Percentiles rank a stretch among this genome's conserved stretches.
phyloP scores from a whole-genome alignment of 1,140 invertebrate species.

The Laupala kohalensis region DNA sequence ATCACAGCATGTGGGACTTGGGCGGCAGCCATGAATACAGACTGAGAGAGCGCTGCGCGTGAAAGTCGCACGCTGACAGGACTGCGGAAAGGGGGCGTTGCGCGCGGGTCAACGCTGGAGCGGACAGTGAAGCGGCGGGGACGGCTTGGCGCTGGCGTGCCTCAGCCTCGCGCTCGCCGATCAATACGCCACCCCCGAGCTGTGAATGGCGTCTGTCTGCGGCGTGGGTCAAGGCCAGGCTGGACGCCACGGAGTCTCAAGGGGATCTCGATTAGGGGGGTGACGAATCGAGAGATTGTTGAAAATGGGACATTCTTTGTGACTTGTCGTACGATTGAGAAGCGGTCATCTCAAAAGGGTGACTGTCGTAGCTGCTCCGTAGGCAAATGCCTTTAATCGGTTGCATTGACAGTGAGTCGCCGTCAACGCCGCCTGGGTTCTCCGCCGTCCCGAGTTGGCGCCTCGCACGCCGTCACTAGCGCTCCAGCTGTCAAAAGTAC shows the following conservation, averaged over 20 bases:
- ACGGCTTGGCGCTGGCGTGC: not conserved
- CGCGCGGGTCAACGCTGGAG: not conserved
- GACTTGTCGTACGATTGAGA: too few relatives aligned
- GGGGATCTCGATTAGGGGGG: not conserved
- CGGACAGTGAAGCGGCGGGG: not conserved
- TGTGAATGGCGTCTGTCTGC: not conserved
- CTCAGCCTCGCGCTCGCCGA: not conserved
- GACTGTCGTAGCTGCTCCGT: too few relatives aligned
- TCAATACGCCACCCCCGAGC: not conserved
- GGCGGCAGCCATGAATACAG: too few relatives aligned
- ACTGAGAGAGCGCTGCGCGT: too few relatives aligned
- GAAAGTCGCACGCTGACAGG: not conserved
- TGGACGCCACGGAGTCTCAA: not conserved
- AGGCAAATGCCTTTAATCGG: not conserved
- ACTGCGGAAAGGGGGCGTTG: not conserved
- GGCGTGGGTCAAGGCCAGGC: not conserved
- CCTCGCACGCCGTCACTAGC: not conserved
- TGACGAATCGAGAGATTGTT: not conserved
- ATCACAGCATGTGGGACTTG: too few relatives aligned
- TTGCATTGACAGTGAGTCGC: not conserved
- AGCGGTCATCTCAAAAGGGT: too few relatives aligned
- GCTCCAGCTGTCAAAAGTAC: not conserved
- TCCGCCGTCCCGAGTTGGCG: not conserved
- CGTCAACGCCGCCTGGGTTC: not conserved
- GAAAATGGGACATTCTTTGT: too few relatives aligned